Base-by-base conservation (phyloP, 2,113 vertebrate genomes). In the Cygnus buccinator region DNA sequence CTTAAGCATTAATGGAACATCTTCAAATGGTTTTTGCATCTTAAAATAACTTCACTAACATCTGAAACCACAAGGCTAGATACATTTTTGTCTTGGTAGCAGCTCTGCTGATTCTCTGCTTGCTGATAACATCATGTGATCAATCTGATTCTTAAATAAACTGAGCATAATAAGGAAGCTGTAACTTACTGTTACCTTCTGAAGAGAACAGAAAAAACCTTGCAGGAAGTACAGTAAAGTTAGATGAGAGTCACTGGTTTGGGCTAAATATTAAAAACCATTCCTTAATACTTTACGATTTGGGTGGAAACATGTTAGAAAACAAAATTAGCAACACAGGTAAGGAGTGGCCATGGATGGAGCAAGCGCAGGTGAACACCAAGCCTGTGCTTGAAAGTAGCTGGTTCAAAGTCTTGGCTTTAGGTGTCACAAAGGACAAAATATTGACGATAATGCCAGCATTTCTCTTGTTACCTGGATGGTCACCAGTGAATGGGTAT, bases 1-100 rank as follows among this genome's bases (percentile, higher is more conserved):
- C 35, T 73, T 72, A 83, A 76, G 14, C 46, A 87, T 85, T 90
- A 88, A 88, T 55, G 25, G 55, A 83, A 85, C n/a, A 58, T 71
- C 67, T 88, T 93, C 78, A 96, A 76, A 86, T 43, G 44, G 54
- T 54, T 55, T 85, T 6, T 66, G 14, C 35, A 80, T 44, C 91
- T 93, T 79, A 87, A 95, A 95, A 94, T 87, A 93, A 87, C 46
- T 35, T 78, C 44, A 58, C 15, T 63, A 89, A 95, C 19, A 73
- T 74, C 74, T 91, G 44, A 89, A 87, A 65, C 18, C 41, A 78
- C 71, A 82, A 75, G 26, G 44, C 11, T 68, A 22, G 10, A 66
- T 65, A 41, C 14, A 44, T 70, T 92, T 94, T 83, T 76, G 41
- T 62, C 85, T 84, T 16, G 58, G 39, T 25, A 62, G 73, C 46